Evolutionary conservation across 1,140 invertebrate genomes (phyloP).

Genomic region (Pogonomyrmex californicus): DNA sequence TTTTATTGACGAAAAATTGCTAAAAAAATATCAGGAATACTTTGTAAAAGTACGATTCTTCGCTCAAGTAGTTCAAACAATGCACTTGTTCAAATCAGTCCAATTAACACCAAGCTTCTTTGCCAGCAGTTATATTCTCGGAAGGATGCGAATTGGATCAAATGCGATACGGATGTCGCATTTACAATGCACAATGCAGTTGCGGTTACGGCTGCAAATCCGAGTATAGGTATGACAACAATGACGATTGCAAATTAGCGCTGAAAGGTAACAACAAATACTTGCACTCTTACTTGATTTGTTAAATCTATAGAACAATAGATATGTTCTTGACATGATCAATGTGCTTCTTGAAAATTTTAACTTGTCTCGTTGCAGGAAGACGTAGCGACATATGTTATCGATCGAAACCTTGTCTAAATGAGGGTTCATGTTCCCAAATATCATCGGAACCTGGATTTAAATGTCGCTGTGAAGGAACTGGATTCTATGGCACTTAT

Average conservation of each 20-base stretch:
- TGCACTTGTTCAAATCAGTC: background rate
- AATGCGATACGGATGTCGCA: conserved; percentile 81
- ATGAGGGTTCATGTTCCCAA: conserved; percentile 90
- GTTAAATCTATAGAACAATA: background rate
- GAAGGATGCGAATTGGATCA: conserved; percentile 81
- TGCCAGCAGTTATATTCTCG: conserved; percentile 67
- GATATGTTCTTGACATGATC: background rate
- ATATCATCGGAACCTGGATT: conserved; percentile 90
- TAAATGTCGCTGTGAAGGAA: conserved; percentile 91
- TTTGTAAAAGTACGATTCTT: background rate
- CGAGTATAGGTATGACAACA: conserved; percentile 85
- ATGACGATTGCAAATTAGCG: conserved; percentile 85
- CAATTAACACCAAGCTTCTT: conserved; percentile 31
- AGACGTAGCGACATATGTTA: conserved; percentile 89
- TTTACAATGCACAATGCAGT: conserved; percentile 82
- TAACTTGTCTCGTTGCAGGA: conserved; percentile 82
- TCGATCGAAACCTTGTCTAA: conserved; percentile 88
- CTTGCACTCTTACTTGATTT: background rate
- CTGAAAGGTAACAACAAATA: conserved; percentile 83
- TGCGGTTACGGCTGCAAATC: conserved; percentile 86
- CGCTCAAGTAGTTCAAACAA: background rate
- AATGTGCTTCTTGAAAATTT: background rate
- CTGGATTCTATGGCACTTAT: conserved; percentile 90
- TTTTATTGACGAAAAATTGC: conserved; percentile 1
- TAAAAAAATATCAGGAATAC: background rate